Evolutionary conservation across 2,888 invertebrate species (phyloP).

Genomic region (Xanthia togata): DNA sequence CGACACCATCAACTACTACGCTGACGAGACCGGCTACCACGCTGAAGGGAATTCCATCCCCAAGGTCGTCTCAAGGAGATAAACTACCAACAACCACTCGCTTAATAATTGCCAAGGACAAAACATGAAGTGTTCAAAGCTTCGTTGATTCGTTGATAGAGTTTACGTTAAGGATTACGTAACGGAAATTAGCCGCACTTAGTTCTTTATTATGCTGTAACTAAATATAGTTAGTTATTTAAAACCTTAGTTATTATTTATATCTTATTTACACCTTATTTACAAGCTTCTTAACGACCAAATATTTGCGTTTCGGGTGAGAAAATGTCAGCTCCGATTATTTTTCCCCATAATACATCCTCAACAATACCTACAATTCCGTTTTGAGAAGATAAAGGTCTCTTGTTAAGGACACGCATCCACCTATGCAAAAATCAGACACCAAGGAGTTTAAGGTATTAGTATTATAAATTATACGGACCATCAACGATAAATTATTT

Average conservation of each 20-base stretch:
- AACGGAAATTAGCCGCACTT: not conserved
- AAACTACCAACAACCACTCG: constrained; percentile 53
- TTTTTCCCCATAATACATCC: not conserved
- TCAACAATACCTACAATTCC: too few relatives aligned
- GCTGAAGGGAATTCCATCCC: constrained; percentile 92
- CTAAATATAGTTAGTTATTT: constrained; percentile 24
- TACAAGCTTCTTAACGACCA: not conserved
- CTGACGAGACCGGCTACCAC: constrained; percentile 92
- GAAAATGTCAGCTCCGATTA: not conserved
- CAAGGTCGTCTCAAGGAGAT: constrained; percentile 81
- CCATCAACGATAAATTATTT: too few relatives aligned
- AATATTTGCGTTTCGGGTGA: not conserved
- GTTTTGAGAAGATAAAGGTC: not conserved
- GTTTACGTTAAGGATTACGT: not conserved
- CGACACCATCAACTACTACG: constrained; percentile 88
- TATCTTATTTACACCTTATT: not conserved
- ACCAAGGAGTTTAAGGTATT: too few relatives aligned
- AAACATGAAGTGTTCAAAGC: constrained; percentile 4
- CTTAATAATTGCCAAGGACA: not conserved
- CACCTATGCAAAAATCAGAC: not conserved
- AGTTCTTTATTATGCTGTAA: constrained; percentile 1
- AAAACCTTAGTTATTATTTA: not conserved
- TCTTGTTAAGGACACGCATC: not conserved
- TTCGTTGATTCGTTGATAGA: not conserved
- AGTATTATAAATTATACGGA: too few relatives aligned